Evolutionary conservation across 1,140 invertebrate genomes (phyloP).

Genomic region (Paracyclopina nana): DNA sequence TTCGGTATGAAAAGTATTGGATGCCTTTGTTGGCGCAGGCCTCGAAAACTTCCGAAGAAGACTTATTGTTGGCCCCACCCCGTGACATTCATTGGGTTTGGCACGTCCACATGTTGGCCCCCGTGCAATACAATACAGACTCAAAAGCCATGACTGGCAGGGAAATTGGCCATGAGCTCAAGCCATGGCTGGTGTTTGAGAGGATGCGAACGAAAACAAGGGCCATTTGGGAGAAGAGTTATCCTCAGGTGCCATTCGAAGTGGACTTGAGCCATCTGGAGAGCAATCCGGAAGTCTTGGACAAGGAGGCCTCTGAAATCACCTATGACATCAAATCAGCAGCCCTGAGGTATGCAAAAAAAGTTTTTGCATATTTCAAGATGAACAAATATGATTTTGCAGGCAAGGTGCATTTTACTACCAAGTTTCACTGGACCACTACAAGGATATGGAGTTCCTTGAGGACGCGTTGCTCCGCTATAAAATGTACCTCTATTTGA

Average conservation of each 20-base stretch:
- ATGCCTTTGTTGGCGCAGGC: not conserved
- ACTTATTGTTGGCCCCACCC: not conserved
- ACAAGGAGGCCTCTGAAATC: constrained; percentile 15
- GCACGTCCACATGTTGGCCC: constrained; percentile 19
- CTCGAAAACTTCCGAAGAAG: not conserved
- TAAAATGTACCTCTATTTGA: constrained; percentile 21
- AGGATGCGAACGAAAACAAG: constrained; percentile 7
- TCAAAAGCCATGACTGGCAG: constrained; percentile 5
- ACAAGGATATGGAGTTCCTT: constrained; percentile 19
- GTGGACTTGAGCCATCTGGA: constrained; percentile 11
- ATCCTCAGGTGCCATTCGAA: constrained; percentile 20
- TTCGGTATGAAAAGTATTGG: constrained; percentile 4
- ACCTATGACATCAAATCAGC: constrained; percentile 19
- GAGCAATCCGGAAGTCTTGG: constrained; percentile 13
- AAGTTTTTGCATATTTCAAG: too few species aligned
- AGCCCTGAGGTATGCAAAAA: too few species aligned
- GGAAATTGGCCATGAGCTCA: constrained; percentile 13
- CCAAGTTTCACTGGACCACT: constrained; percentile 20
- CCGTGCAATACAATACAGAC: constrained; percentile 16
- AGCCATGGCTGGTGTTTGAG: not conserved
- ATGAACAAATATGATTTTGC: too few species aligned
- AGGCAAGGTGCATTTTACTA: constrained; percentile 21
- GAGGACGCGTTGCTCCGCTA: constrained; percentile 19
- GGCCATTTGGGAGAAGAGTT: constrained; percentile 19
- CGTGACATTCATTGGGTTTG: constrained; percentile 19